Evolutionary conservation across 92 coral and sea anemone species (phyloP).

Genomic region (Parazoanthus atlanticus): DNA sequence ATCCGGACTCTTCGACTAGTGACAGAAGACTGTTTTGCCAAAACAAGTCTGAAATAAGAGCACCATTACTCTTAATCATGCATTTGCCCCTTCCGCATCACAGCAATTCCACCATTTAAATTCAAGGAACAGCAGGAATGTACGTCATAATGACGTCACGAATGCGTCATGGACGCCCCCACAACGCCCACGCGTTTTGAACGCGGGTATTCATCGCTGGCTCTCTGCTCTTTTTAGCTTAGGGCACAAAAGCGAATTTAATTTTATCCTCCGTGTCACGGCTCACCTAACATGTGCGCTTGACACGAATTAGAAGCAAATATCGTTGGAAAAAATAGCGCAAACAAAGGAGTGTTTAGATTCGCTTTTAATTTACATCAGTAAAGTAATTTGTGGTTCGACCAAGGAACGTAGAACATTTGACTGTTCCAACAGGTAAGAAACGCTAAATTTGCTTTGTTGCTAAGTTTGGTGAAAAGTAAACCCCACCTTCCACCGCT

Average conservation of each 20-base stretch:
- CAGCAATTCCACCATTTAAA: slow-evolving; percentile 35
- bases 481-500: background rate
- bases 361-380: slow-evolving; percentile 16
- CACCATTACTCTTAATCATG: slow-evolving; percentile 31
- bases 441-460: slow-evolving; percentile 18
- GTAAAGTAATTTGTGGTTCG: slow-evolving; percentile 18
- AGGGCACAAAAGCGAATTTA: slow-evolving; percentile 29
- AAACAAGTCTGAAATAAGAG: slow-evolving; percentile 22
- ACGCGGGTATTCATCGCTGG: slow-evolving; percentile 17
- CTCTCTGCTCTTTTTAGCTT: slow-evolving; percentile 27
- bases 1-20: slow-evolving; percentile 26
- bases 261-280: slow-evolving; percentile 16
- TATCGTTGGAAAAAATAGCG: background rate
- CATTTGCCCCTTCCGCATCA: slow-evolving; percentile 34
- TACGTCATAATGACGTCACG: slow-evolving; percentile 65
- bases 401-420: background rate
- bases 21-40: slow-evolving; percentile 43
- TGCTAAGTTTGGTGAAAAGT: background rate
- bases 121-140: background rate
- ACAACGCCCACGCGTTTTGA: slow-evolving; percentile 55
- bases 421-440: slow-evolving; percentile 19
- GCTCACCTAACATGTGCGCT: background rate
- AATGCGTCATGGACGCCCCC: slow-evolving; percentile 59
- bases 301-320: slow-evolving; percentile 19
- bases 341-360: slow-evolving; percentile 25